Evolutionary conservation across 2,113 vertebrate species (phyloP).

Genomic region (Mohoua ochrocephala): DNA sequence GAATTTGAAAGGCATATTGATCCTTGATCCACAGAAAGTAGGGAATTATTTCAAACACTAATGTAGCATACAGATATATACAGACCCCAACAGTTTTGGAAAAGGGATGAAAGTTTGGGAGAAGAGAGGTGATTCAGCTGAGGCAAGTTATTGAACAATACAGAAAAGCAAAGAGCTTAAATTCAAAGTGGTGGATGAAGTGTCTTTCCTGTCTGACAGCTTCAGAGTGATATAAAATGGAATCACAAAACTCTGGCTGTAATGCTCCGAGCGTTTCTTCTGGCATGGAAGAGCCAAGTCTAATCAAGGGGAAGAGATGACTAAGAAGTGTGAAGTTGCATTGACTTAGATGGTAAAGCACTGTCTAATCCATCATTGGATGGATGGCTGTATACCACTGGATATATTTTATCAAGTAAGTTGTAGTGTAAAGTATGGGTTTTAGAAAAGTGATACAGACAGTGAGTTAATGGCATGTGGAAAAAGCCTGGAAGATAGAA

Average conservation of each 20-base stretch:
- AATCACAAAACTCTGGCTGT: background rate
- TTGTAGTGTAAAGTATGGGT: background rate
- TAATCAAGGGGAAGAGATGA: background rate
- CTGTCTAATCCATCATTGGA: background rate
- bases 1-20: background rate
- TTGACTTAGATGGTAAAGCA: background rate
- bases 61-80: background rate
- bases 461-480: background rate
- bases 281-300: background rate
- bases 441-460: background rate
- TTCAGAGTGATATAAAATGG: background rate
- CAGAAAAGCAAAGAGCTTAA: background rate
- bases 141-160: background rate
- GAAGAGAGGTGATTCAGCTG: background rate
- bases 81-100: background rate
- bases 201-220: background rate
- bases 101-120: background rate
- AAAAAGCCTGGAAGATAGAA: background rate
- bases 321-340: background rate
- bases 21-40: background rate
- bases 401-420: background rate
- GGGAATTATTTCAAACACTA: background rate
- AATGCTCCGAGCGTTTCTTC: background rate
- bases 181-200: background rate
- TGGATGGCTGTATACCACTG: background rate